Conservation (phyloP, 2,797 vertebrate genomes). For the Lophotriccus pileatus region DNA sequence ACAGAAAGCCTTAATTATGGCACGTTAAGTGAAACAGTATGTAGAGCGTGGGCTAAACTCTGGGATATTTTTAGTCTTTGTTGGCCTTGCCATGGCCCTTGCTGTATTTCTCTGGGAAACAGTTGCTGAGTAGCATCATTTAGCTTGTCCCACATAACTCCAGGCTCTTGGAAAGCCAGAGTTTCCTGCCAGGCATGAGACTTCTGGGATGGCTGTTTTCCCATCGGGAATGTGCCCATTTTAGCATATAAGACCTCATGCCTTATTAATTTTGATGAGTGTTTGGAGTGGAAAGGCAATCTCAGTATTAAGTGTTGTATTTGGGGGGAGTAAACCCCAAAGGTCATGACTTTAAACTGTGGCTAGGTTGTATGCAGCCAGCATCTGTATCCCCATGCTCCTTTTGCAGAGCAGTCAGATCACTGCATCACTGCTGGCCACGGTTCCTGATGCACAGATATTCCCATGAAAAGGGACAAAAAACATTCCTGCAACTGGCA, state of each 20-base stretch:
- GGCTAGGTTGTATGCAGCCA: background rate
- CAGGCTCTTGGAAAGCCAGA: constrained; percentile 22
- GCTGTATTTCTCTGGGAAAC: constrained; percentile 62
- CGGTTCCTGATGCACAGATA: background rate
- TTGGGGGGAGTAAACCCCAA: background rate
- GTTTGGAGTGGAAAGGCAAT: background rate
- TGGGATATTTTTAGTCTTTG: constrained; percentile 55
- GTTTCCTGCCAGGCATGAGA: constrained; percentile 64
- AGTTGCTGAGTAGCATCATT: constrained; percentile 58
- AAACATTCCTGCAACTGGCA: background rate
- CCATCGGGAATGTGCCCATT: constrained; percentile 44
- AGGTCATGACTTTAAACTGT: background rate
- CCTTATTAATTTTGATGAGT: constrained; percentile 3
- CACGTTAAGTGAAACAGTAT: background rate
- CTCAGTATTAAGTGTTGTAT: background rate
- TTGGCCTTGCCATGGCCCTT: constrained; percentile 38
- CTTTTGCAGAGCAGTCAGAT: background rate
- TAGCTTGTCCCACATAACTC: constrained; percentile 46
- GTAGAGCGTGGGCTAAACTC: background rate
- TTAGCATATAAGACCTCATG: constrained; percentile 48
- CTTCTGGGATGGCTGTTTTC: constrained; percentile 38
- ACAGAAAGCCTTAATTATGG: background rate
- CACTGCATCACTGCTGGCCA: accelerated
- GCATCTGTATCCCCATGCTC: background rate
- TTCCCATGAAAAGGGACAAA: background rate